Percentiles rank a stretch among this genome's conserved stretches.
These are phyloP conservation scores for Globia sparganii DNA, from an alignment of 2,888 invertebrate species.

Conservation along the genomic window DNA sequence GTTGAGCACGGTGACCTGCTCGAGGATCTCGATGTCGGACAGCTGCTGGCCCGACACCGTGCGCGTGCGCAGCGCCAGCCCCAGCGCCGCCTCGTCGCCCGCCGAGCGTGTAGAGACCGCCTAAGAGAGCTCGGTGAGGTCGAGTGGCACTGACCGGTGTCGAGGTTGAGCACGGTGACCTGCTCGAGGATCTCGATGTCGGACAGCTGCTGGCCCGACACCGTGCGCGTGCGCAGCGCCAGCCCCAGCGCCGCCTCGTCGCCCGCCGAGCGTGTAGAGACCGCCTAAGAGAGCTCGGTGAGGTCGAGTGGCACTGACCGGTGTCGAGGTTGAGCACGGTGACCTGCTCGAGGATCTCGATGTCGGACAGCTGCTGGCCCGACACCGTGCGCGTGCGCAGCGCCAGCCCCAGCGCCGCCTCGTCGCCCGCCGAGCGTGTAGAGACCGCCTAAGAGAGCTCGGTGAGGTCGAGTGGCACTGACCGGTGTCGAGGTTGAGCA, in stretches of 20 bases:
- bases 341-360: conserved; percentile 98
- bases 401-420: conserved; percentile 91
- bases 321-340: conserved; percentile 95
- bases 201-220: conserved; percentile 96
- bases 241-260: conserved; percentile 93
- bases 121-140: neutral
- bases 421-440: conserved; percentile 92
- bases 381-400: conserved; percentile 96
- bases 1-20: conserved; percentile 96
- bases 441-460: neutral
- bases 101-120: neutral
- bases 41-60: conserved; percentile 96
- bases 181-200: conserved; percentile 98
- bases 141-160: conserved; percentile 85
- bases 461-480: neutral
- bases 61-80: conserved; percentile 92
- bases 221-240: conserved; percentile 94
- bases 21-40: conserved; percentile 97
- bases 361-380: conserved; percentile 96
- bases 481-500: conserved; percentile 93
- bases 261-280: conserved; percentile 87
- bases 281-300: neutral
- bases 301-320: conserved; percentile 24
- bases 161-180: conserved; percentile 95
- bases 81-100: conserved; percentile 95